Evolutionary conservation across 2,797 vertebrate species (phyloP).

Genomic region (Bovichtus diacanthus): DNA sequence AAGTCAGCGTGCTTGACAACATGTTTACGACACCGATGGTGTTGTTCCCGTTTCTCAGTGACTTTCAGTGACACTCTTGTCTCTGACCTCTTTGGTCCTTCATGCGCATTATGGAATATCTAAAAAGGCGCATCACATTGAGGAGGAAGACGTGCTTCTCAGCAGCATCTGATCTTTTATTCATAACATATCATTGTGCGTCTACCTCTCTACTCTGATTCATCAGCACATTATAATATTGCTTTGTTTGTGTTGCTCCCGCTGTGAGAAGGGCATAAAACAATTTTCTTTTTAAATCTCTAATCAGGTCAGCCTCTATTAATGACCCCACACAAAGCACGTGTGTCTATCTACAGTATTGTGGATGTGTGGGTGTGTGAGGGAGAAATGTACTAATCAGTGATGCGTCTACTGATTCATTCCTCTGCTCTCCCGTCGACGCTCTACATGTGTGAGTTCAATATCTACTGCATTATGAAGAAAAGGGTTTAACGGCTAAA

Average conservation of each 20-base stretch:
- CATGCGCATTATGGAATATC: constrained; percentile 50
- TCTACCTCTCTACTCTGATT: constrained; percentile 55
- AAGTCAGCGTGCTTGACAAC: constrained; percentile 39
- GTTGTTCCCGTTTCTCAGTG: constrained; percentile 28
- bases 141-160: constrained; percentile 51
- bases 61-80: constrained; percentile 32
- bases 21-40: constrained; percentile 48
- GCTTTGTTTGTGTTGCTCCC: constrained; percentile 54
- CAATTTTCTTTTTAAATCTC: constrained; percentile 44
- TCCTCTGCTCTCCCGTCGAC: constrained; percentile 3
- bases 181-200: constrained; percentile 59
- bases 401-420: constrained; percentile 4
- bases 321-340: constrained; percentile 38
- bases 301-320: constrained; percentile 52
- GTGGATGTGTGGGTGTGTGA: background rate
- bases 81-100: constrained; percentile 52
- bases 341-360: constrained; percentile 2
- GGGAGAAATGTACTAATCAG: background rate
- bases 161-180: constrained; percentile 73
- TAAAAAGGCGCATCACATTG: constrained; percentile 53
- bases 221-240: constrained; percentile 66
- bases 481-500: constrained; percentile 35
- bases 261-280: constrained; percentile 39
- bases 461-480: constrained; percentile 35
- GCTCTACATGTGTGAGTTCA: constrained; percentile 8